These are phyloP conservation scores for Eledona agricola DNA, from an alignment of 2,888 invertebrate genomes.

Conservation along the genomic window DNA sequence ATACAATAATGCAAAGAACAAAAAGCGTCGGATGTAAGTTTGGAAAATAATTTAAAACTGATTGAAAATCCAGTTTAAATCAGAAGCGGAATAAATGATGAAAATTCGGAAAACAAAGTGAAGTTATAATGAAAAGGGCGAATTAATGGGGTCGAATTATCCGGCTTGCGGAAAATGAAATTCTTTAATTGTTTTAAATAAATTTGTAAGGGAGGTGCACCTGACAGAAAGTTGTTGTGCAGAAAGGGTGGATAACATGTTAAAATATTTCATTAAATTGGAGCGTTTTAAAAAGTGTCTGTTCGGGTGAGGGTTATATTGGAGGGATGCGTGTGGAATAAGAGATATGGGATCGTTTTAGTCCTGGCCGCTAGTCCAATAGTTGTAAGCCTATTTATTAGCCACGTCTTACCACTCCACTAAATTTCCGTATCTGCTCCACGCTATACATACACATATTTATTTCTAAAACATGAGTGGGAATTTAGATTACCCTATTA, in stretches of 20 bases:
- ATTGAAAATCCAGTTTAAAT: too few species aligned
- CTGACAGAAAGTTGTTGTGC: constrained; percentile 1
- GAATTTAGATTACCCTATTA: constrained; percentile 40
- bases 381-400: constrained; percentile 40
- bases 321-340: constrained; percentile 35
- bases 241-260: constrained; percentile 11
- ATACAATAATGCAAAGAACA: too few species aligned
- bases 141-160: too few species aligned
- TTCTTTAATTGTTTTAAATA: too few species aligned
- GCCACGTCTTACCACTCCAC: constrained; percentile 40
- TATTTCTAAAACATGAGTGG: constrained; percentile 40
- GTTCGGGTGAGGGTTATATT: constrained; percentile 24
- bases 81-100: too few species aligned
- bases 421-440: constrained; percentile 39
- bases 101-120: too few species aligned
- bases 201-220: too few species aligned
- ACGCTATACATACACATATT: constrained; percentile 39
- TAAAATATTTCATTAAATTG: constrained; percentile 29
- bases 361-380: constrained; percentile 35
- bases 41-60: too few species aligned
- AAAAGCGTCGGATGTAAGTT: too few species aligned
- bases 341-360: constrained; percentile 31
- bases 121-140: too few species aligned
- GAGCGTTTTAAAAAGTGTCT: constrained; percentile 20
- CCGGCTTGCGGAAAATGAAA: too few species aligned